phyloP scores from a whole-genome alignment of 2,113 vertebrate genomes.

The Craseonycteris thonglongyai region DNA sequence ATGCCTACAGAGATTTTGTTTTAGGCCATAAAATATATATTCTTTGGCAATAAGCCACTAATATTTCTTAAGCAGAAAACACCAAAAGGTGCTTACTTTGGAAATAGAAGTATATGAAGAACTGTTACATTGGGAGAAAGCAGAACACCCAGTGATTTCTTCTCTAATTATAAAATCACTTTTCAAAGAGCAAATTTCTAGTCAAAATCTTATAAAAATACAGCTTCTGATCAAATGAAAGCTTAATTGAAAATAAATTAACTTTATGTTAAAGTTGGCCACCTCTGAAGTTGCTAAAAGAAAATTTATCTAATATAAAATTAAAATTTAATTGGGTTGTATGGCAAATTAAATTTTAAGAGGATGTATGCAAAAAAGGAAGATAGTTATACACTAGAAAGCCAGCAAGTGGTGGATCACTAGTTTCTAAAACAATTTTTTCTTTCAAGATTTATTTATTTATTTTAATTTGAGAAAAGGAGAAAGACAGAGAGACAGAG shows the following conservation, averaged over 20 bases:
- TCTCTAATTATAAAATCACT: background rate
- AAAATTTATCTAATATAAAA: constrained; percentile 41
- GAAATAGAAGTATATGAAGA: background rate
- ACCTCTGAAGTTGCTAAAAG: constrained; percentile 41
- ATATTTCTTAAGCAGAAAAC: constrained; percentile 16
- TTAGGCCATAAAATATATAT: background rate
- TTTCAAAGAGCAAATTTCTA: constrained; percentile 26
- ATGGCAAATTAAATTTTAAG: constrained; percentile 49
- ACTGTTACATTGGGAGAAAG: background rate
- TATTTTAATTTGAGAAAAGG: too few relatives aligned
- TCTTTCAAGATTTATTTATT: too few relatives aligned
- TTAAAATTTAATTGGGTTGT: constrained; percentile 50
- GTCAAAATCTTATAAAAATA: background rate
- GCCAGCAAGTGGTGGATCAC: background rate
- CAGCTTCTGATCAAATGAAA: background rate
- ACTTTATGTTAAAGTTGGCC: constrained; percentile 50
- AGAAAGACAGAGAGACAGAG: too few relatives aligned
- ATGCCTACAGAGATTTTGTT: background rate
- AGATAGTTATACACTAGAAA: background rate
- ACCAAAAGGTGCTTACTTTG: background rate
- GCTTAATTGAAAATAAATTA: constrained; percentile 45
- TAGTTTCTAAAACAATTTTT: background rate
- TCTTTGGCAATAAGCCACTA: background rate
- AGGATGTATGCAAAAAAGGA: background rate
- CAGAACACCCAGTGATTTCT: background rate